Evolutionary conservation across 2,888 invertebrate genomes (phyloP).

Genomic region (Drosophila basisetae): DNA sequence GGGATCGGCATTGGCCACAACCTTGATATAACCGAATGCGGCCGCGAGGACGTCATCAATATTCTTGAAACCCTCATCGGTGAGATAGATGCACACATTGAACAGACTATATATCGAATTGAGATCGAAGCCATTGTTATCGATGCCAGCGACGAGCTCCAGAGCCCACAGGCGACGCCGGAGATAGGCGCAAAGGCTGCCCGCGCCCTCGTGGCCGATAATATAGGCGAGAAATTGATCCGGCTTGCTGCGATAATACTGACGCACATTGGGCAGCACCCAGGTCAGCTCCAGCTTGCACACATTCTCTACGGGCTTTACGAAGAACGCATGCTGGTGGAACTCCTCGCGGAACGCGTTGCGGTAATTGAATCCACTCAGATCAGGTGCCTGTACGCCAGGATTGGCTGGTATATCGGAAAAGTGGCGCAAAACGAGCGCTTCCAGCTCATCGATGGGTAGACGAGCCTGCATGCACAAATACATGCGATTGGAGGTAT

Average conservation of each 20-base stretch:
- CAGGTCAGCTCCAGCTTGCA: slow-evolving; percentile 87
- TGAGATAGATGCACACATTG: slow-evolving; percentile 90
- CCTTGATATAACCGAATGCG: slow-evolving; percentile 92
- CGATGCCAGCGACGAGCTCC: slow-evolving; percentile 89
- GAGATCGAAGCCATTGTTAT: slow-evolving; percentile 91
- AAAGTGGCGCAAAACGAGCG: slow-evolving; percentile 87
- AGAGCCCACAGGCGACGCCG: slow-evolving; percentile 91
- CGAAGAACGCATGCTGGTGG: slow-evolving; percentile 87
- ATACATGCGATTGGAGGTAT: slow-evolving; percentile 95
- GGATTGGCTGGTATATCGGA: slow-evolving; percentile 89
- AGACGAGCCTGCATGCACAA: slow-evolving; percentile 90
- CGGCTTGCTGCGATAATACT: slow-evolving; percentile 84
- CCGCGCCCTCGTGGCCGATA: slow-evolving; percentile 94
- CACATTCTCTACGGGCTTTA: slow-evolving; percentile 91
- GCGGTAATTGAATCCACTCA: slow-evolving; percentile 85
- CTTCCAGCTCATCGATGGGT: slow-evolving; percentile 84
- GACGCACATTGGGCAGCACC: slow-evolving; percentile 81
- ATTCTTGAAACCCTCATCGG: slow-evolving; percentile 91
- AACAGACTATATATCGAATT: slow-evolving; percentile 92
- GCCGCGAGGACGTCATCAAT: slow-evolving; percentile 90
- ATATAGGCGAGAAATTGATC: slow-evolving; percentile 91
- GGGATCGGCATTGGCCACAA: slow-evolving; percentile 86
- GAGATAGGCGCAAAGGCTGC: slow-evolving; percentile 92
- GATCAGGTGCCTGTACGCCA: slow-evolving; percentile 88
- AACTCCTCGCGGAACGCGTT: slow-evolving; percentile 83